Evolutionary conservation across 2,888 invertebrate species (phyloP).

Genomic region (Tetrapedia diversipes): DNA sequence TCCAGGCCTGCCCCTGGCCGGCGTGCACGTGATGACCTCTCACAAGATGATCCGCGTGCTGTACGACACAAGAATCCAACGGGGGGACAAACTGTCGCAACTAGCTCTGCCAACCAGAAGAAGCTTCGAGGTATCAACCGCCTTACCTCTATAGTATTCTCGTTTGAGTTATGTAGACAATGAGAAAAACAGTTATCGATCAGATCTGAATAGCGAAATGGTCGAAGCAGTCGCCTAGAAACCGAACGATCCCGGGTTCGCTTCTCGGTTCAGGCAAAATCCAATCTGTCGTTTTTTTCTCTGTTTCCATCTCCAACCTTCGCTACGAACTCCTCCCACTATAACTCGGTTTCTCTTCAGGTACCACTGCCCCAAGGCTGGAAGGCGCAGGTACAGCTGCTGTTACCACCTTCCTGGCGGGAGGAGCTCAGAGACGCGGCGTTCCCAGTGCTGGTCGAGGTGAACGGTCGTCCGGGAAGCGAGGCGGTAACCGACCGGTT

Average conservation of each 20-base stretch:
- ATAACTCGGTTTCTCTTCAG: slow-evolving; percentile 56
- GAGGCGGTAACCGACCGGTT: slow-evolving; percentile 95
- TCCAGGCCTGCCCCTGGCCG: slow-evolving; percentile 94
- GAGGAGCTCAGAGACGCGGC: slow-evolving; percentile 93
- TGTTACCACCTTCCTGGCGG: slow-evolving; percentile 94
- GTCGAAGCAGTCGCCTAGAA: too few relatives aligned
- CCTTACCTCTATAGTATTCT: too few relatives aligned
- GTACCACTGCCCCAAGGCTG: slow-evolving; percentile 93
- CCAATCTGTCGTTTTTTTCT: too few relatives aligned
- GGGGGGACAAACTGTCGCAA: slow-evolving; percentile 88
- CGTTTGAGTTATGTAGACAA: not conserved
- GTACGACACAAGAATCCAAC: slow-evolving; percentile 87
- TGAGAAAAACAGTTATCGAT: too few relatives aligned
- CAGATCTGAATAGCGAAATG: too few relatives aligned
- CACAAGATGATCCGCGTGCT: slow-evolving; percentile 91
- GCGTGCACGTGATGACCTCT: slow-evolving; percentile 89
- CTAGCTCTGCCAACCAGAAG: slow-evolving; percentile 92
- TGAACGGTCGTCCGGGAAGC: slow-evolving; percentile 96
- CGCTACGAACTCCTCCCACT: too few relatives aligned
- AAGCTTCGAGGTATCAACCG: slow-evolving; percentile 89
- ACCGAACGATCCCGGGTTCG: too few relatives aligned
- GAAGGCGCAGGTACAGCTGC: slow-evolving; percentile 93
- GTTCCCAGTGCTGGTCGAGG: slow-evolving; percentile 94
- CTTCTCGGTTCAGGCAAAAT: too few relatives aligned
- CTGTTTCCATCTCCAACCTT: too few relatives aligned